Evolutionary conservation across 2,888 invertebrate genomes (phyloP), one percentile per base, ranked within the genome.

Genomic region (Agrotis clavis): DNA sequence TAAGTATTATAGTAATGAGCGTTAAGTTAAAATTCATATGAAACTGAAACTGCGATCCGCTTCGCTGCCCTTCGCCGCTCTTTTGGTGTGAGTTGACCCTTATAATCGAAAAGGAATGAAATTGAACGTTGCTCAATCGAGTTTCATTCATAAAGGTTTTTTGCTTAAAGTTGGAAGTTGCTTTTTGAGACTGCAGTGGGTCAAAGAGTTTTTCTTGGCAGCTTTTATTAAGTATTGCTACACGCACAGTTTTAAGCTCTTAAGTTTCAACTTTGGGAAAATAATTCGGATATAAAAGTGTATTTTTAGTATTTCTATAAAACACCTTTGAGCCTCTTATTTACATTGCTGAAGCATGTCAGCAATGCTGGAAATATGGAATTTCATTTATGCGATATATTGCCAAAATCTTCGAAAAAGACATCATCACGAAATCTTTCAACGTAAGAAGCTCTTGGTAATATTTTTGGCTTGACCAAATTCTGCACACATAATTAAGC

Each of bases 141-240:
- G 57, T 70, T 69, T 71, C 53, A 75, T 77, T 83, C 67, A 82
- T 45, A 53, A 61, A 53, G 9, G 50, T 76, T 78, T 79, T 50
- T 82, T 79, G 65, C 51, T 62, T 57, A 45, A 66, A 47, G 71
- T 66, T 79, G 57, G 69, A 67, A n/a, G 30, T 47, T 64, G 64
- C 59, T 51, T 74, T 83, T 65, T 61, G 62, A 54, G 56, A 64
- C 57, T 53, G 47, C 30, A 77, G 53, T 83, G 47, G 83, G 83
- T 85, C 81, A 77, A 80, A 73, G 9, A 63, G 78, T 70, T 85
- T 83, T 83, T 83, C 30, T 79, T 35, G 6, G 4, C 9, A 54
- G 21, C 25, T 2, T 30, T 5, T n/a, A 35, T 53, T 16, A 50
- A 7, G 25, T 61, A 45, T 53, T 64, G 51, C 25, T 0, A 47